Base-by-base conservation (phyloP, 2,113 vertebrate genomes). In the Acanthisitta chloris region DNA sequence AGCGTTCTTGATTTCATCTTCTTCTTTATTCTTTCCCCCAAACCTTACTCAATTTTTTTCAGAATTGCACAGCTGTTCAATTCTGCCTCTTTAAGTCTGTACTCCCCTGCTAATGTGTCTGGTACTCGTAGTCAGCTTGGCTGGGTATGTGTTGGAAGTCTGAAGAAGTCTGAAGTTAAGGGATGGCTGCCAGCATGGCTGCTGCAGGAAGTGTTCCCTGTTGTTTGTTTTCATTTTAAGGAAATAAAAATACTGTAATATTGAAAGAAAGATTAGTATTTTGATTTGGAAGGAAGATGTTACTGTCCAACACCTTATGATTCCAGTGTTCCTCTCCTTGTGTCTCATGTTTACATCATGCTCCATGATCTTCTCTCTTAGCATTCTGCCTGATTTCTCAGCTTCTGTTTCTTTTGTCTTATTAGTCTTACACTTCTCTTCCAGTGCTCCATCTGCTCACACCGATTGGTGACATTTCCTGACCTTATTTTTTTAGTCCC, bases 161-260 rank as follows among this genome's bases (percentile, higher is more conserved):
- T 78, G 70, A 78, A 78, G 55, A 72, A 48, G 16, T 45, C 26
- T 64, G 29, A 80, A 92, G 26, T 38, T 3, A 70, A 74, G 79
- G 9, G 54, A 42, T 42, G 69, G 14, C 54, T 90, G 61, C 57
- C 46, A 79, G 2, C 21, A 19, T 52, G 57, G 71, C 31, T 94
- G 25, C 38, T 14, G 12, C 8, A n/a, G n/a, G n/a, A n/a, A n/a
- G 8, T 34, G 3, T 70, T 70, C 15, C 8, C 7, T 42, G 29
- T 61, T 48, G 13, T 36, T 94, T 72, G 14, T 92, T 88, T 88
- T 67, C 55, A 52, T 84, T 93, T 88, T 42, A 73, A 76, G 45
- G 62, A 76, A 92, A 82, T 36, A 6, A 8, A 24, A 79, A 24
- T 38, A n/a, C 6, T 15, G 3, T 49, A 57, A 20, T 73, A 52